Percentiles rank a stretch among this genome's conserved stretches.
phyloP scores from a whole-genome alignment of 1,140 invertebrate genomes.

The Bombus fervidus region DNA sequence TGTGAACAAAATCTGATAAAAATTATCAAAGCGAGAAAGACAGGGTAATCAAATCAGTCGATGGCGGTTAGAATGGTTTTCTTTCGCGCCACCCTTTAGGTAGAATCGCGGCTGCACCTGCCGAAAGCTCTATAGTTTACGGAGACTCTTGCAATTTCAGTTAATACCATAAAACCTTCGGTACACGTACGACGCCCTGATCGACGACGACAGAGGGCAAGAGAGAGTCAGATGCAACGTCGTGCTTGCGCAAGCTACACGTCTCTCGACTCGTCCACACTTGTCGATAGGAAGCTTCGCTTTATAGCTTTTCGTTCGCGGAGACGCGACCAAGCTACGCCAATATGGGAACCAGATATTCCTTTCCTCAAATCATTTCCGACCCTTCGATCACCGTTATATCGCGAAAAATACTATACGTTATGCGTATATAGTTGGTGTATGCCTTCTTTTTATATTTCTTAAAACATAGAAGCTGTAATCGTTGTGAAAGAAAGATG shows the following conservation, averaged over 20 bases:
- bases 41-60: too few species aligned
- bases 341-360: background rate
- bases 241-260: constrained; percentile 19
- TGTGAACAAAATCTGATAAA: too few species aligned
- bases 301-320: constrained; percentile 60
- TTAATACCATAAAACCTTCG: constrained; percentile 78
- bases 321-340: constrained; percentile 22
- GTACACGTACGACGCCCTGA: constrained; percentile 57
- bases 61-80: too few species aligned
- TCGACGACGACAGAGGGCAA: background rate
- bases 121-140: constrained; percentile 67
- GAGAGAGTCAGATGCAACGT: background rate
- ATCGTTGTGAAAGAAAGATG: too few species aligned
- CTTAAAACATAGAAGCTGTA: too few species aligned
- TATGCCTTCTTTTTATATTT: too few species aligned
- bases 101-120: constrained; percentile 11
- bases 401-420: too few species aligned
- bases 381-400: background rate
- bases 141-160: constrained; percentile 76
- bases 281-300: constrained; percentile 62
- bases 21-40: too few species aligned
- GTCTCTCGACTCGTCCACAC: constrained; percentile 49
- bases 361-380: background rate
- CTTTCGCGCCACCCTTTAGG: constrained; percentile 47
- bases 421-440: too few species aligned